Base-by-base conservation (phyloP, 1,140 invertebrate species). In the Heliconius himera region DNA sequence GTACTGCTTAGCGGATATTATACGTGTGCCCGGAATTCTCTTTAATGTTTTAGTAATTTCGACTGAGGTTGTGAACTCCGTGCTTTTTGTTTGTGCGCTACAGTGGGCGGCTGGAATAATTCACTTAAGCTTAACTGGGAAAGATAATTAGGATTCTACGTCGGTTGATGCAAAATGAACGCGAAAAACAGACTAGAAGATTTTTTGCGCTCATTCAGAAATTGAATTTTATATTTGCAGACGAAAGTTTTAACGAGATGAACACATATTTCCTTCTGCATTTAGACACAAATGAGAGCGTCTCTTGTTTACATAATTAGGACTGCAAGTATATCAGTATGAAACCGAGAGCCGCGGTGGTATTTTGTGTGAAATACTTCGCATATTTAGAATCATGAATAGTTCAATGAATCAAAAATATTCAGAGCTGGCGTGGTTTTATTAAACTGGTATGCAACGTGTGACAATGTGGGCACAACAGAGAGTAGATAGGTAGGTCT, bases 61-160 rank as follows among this genome's bases (percentile, higher is more conserved):
- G 90, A 94, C 92, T 94, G 91, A 93, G 91, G 92, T 93, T 94
- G 93, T 89, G 90, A 94, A 91, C 91, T 93, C 89, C 77, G 85
- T 82, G 84, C 91, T 85, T 93, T 94, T 91, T 94, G 92, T 94
- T 92, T 93, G 91, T 89, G 88, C 91, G 86, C 92, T 89, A 93
- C 91, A 90, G 91, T 93, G 92, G 92, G 92, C 91, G 90, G 89
- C 90, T 86, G 84, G 90, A 93, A 93, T 94, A 94, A 94, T 94
- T 94, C 92, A 94, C 92, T 94, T 93, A 94, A 93, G 93, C 91
- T 94, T 93, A 93, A 94, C 93, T 93, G 91, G 91, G 87, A 94
- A 93, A 93, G 93, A 94, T 94, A 94, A 94, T 94, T 94, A 93
- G 93, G 93, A 94, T 93, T 93, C 92, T 93, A 93, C 93, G 90